A percentile compares a stretch with the other conserved stretches of the same genome.
These are phyloP conservation scores for Chesias legatella DNA, from an alignment of 2,888 invertebrate genomes.

Conservation along the genomic window DNA sequence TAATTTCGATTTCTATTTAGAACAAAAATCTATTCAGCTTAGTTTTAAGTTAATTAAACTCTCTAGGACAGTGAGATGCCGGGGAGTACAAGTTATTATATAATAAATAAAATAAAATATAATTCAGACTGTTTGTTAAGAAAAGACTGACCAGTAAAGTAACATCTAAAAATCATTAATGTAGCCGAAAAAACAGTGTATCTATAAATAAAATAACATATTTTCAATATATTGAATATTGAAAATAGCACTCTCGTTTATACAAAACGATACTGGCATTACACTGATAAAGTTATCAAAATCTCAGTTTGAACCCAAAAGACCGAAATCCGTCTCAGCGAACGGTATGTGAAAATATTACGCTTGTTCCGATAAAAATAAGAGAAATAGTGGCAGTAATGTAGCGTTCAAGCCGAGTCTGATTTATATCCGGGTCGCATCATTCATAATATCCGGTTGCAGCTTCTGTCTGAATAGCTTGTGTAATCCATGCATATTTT, in stretches of 20 bases:
- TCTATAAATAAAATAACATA: no score
- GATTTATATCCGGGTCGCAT: slow-evolving; percentile 67
- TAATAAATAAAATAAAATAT: no score
- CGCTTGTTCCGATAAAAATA: slow-evolving; percentile 39
- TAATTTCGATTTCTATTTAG: no score
- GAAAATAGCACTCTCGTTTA: not conserved
- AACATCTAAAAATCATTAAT: no score
- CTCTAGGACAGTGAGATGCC: no score
- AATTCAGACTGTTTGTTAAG: no score
- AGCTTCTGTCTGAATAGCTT: slow-evolving; percentile 14
- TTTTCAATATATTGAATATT: no score
- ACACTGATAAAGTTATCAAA: slow-evolving; percentile 18
- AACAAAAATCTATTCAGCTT: no score
- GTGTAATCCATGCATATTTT: not conserved
- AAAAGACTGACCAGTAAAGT: no score
- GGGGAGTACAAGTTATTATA: no score
- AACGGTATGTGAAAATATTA: slow-evolving; percentile 14
- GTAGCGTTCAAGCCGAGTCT: slow-evolving; percentile 38
- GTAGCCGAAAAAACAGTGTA: no score
- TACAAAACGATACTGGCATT: not conserved
- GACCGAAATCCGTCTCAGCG: slow-evolving; percentile 18
- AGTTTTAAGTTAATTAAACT: no score
- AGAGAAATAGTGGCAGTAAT: slow-evolving; percentile 43
- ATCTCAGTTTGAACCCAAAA: slow-evolving; percentile 17
- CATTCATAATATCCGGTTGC: slow-evolving; percentile 58